phyloP scores from a whole-genome alignment of 2,113 vertebrate species.

The Syngnathus typhle region DNA sequence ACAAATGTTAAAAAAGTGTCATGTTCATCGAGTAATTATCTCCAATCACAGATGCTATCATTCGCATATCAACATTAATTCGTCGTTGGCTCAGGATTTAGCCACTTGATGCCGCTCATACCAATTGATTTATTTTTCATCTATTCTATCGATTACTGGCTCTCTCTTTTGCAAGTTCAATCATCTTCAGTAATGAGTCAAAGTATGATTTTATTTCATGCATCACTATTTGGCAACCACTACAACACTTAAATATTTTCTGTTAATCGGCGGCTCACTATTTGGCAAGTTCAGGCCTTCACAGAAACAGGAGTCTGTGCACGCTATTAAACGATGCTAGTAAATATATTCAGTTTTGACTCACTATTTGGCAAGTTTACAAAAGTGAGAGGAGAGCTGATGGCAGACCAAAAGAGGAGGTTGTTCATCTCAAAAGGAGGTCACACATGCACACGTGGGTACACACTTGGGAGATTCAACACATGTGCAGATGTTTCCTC shows the following conservation, averaged over 20 bases:
- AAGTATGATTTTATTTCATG: no score
- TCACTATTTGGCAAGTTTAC: neutral
- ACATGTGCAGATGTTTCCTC: constrained; percentile 66
- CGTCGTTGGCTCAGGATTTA: no score
- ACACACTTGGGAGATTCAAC: constrained; percentile 60
- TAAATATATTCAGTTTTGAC: no score
- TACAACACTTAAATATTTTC: neutral
- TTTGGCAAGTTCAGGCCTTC: neutral
- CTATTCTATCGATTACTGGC: no score
- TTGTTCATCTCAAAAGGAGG: constrained; percentile 1
- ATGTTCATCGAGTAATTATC: neutral
- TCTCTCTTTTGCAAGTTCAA: no score
- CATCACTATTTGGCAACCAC: neutral
- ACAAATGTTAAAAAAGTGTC: neutral
- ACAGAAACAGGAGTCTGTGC: no score
- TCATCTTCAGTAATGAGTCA: no score
- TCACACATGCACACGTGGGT: constrained; percentile 3
- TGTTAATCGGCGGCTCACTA: neutral
- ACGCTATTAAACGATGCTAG: no score
- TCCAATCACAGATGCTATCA: neutral
- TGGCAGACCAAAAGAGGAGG: neutral
- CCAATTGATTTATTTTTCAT: no score
- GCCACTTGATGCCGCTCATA: no score
- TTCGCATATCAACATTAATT: neutral
- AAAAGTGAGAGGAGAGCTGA: neutral